Percentiles rank a stretch among this genome's conserved stretches.
Evolutionary conservation across 92 coral and sea anemone genomes (phyloP).

Genomic region (Zoanthus sociatus): DNA sequence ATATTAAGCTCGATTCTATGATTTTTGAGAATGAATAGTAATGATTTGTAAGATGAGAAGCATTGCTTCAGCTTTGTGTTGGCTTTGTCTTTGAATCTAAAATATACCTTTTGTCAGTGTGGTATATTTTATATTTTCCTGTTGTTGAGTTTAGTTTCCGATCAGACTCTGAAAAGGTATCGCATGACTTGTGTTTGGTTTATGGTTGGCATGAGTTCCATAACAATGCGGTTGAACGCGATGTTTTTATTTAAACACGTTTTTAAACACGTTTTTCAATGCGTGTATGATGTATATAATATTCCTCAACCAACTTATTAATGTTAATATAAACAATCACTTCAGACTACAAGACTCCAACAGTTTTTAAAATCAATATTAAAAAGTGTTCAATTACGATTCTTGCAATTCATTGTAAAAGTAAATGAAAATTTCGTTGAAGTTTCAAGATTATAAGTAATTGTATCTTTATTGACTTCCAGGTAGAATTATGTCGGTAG

Average conservation of each 20-base stretch:
- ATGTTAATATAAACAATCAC: constrained; percentile 4
- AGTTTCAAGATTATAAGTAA: too few relatives aligned
- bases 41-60: not conserved
- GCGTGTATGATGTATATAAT: not conserved
- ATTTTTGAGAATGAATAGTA: constrained; percentile 5
- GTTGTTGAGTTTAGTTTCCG: not conserved
- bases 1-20: not conserved
- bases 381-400: not conserved
- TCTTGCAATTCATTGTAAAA: not conserved
- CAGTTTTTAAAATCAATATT: not conserved
- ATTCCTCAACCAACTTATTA: not conserved
- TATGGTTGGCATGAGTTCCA: not conserved
- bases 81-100: not conserved
- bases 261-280: constrained; percentile 7
- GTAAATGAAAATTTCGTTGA: too few relatives aligned
- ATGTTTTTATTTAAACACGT: not conserved
- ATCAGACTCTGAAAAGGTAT: not conserved
- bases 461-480: too few relatives aligned
- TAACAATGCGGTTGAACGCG: constrained; percentile 24
- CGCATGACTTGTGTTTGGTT: constrained; percentile 21
- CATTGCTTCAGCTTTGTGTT: constrained; percentile 10
- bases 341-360: not conserved
- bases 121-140: not conserved
- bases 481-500: too few relatives aligned
- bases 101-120: not conserved